Conservation (phyloP, 2,888 invertebrate species). For the Aphodius granarius region DNA sequence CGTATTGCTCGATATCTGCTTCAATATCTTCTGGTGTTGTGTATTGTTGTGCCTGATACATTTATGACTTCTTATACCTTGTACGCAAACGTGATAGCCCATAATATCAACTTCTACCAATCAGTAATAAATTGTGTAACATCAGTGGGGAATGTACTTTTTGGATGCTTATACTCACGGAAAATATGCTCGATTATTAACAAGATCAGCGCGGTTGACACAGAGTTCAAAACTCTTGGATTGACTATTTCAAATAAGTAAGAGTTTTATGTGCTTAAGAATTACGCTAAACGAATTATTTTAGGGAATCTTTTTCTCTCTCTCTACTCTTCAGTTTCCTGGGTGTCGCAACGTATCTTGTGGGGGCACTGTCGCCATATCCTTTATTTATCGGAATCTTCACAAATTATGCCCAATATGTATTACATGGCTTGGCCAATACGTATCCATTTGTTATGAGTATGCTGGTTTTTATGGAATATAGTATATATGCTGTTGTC, state of each 20-base stretch:
- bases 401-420: background rate
- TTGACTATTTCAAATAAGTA: background rate
- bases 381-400: background rate
- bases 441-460: conserved; percentile 25
- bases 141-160: background rate
- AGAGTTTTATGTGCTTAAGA: no score
- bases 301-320: no score
- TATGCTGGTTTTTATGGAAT: conserved; percentile 36
- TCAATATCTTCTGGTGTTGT: background rate
- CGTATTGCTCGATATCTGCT: background rate
- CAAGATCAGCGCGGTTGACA: background rate
- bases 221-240: background rate
- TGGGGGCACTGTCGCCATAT: no score
- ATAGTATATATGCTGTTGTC: conserved; percentile 34
- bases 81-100: background rate
- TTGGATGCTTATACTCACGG: background rate
- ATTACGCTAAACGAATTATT: no score
- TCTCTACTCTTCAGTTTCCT: no score
- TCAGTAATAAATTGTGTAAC: background rate
- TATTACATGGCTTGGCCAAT: background rate
- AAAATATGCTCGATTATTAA: background rate
- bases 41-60: background rate
- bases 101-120: background rate
- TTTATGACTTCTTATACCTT: background rate
- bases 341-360: no score